Conservation (phyloP, 2,113 vertebrate genomes). For the Opisthocomus hoazin region DNA sequence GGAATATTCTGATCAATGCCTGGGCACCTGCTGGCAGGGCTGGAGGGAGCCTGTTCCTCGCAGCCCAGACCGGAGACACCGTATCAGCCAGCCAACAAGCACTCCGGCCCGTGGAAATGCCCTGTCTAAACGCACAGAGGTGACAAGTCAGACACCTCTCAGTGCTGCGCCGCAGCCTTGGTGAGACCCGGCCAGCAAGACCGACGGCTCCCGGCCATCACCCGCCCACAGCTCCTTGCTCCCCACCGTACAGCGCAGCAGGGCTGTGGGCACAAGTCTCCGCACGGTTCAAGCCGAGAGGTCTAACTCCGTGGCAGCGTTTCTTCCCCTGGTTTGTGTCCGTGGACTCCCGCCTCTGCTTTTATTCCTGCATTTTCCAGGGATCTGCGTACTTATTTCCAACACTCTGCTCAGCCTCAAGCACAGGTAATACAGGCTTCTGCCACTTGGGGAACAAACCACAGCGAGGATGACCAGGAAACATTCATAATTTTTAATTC, state of each 20-base stretch:
- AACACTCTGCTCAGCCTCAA: not conserved
- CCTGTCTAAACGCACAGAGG: not conserved
- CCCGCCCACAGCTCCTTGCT: not conserved
- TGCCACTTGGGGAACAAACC: not conserved
- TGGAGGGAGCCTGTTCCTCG: not conserved
- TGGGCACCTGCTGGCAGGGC: not conserved
- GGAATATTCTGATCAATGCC: not conserved
- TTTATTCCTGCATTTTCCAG: not conserved
- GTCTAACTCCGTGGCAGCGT: not conserved
- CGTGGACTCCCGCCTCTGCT: not conserved
- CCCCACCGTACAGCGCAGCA: not conserved
- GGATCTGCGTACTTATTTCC: not conserved
- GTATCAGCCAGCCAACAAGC: not conserved
- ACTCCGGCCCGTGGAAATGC: not conserved
- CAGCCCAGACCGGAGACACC: not conserved
- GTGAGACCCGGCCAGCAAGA: fast-evolving
- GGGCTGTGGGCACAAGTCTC: not conserved
- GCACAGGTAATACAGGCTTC: not conserved
- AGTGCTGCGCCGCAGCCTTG: not conserved
- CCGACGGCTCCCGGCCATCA: fast-evolving
- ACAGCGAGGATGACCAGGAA: slow-evolving; percentile 69
- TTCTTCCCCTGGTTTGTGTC: not conserved
- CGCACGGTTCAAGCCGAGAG: fast-evolving
- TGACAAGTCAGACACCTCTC: not conserved
- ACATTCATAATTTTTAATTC: slow-evolving; percentile 95